A percentile compares a stretch with the other conserved stretches of the same genome.
These are phyloP conservation scores for Actinemys pallida DNA, from an alignment of 2,113 vertebrate species.

Conservation along the genomic window DNA sequence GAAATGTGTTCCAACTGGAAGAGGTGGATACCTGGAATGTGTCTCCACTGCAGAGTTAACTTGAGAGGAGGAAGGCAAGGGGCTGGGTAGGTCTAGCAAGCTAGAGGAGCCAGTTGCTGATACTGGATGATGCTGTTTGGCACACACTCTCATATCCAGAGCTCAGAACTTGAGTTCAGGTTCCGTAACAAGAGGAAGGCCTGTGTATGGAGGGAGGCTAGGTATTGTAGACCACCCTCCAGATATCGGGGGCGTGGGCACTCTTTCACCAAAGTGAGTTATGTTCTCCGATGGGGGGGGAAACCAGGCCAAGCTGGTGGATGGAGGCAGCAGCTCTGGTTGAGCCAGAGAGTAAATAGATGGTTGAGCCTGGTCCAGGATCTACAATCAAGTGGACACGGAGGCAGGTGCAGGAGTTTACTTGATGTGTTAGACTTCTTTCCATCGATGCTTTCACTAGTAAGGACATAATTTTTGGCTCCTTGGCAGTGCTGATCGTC, in stretches of 20 bases:
- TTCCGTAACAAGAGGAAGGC: background rate
- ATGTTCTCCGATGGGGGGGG: background rate
- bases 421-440: background rate
- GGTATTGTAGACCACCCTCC: background rate
- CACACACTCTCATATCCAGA: background rate
- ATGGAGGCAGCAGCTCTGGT: background rate
- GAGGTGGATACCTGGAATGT: background rate
- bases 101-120: fast-evolving
- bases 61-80: background rate
- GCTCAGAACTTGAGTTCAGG: background rate
- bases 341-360: background rate
- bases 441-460: background rate
- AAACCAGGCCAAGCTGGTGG: background rate
- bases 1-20: background rate
- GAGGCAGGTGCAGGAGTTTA: background rate
- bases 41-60: background rate
- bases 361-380: background rate
- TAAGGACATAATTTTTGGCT: background rate
- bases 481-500: background rate
- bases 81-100: background rate
- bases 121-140: background rate
- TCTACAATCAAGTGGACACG: background rate
- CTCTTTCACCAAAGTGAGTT: background rate
- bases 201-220: background rate
- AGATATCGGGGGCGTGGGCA: background rate